These are phyloP conservation scores for Drosophila pullipes DNA, from an alignment of 2,888 invertebrate genomes.

Conservation along the genomic window DNA sequence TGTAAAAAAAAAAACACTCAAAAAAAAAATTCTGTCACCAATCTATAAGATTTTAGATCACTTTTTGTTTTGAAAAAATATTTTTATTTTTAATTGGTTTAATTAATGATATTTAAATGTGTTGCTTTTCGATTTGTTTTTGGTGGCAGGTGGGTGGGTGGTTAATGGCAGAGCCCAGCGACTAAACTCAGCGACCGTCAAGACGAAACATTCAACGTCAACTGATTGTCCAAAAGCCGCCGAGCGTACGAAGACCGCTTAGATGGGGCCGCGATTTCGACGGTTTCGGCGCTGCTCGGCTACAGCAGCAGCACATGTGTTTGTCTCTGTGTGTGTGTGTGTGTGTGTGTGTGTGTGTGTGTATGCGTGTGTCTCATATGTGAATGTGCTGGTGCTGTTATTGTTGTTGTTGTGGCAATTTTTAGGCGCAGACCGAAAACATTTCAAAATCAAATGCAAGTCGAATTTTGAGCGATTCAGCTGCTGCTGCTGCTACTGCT, in stretches of 20 bases:
- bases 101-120: not conserved
- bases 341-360: not conserved
- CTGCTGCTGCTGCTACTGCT: constrained; percentile 6
- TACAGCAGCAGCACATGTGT: constrained; percentile 14
- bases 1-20: not conserved
- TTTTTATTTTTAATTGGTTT: not conserved
- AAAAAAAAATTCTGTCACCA: constrained; percentile 3
- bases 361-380: constrained; percentile 1
- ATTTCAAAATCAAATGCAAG: constrained; percentile 76
- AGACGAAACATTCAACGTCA: constrained; percentile 83
- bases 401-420: constrained; percentile 24
- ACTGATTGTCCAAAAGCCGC: constrained; percentile 79
- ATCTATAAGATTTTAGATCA: not conserved
- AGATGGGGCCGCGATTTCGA: constrained; percentile 38
- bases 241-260: constrained; percentile 75
- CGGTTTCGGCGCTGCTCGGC: constrained; percentile 33
- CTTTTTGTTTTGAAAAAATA: not conserved
- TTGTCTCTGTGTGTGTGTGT: constrained; percentile 1
- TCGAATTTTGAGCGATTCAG: constrained; percentile 60
- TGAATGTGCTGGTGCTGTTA: constrained; percentile 11
- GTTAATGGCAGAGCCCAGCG: constrained; percentile 41
- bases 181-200: constrained; percentile 75
- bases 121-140: constrained; percentile 6
- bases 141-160: not conserved
- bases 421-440: constrained; percentile 56